A percentile compares a stretch with the other conserved stretches of the same genome.
These are phyloP conservation scores for Archips xylosteana DNA, from an alignment of 2,888 invertebrate genomes.

Conservation along the genomic window DNA sequence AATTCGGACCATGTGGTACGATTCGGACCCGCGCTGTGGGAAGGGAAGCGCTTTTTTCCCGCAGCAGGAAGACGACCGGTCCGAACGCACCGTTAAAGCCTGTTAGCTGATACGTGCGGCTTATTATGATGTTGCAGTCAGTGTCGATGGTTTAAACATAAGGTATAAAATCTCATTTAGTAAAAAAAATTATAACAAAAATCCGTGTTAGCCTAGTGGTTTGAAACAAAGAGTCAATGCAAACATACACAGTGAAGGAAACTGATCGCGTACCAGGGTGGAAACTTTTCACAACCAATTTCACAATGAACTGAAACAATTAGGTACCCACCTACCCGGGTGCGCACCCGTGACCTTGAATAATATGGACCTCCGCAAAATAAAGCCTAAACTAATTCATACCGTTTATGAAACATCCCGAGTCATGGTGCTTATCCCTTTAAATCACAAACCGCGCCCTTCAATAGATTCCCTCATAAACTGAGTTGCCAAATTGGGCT, in stretches of 20 bases:
- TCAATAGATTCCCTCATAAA: conserved; percentile 50
- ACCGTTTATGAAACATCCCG: not conserved
- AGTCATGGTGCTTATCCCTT: not conserved
- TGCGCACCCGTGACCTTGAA: no score
- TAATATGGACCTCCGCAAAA: no score
- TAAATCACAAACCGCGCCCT: conserved; percentile 9
- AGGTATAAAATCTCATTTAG: not conserved
- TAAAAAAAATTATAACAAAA: no score
- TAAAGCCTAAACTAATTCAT: no score
- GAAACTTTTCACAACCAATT: no score
- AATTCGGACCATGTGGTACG: not conserved
- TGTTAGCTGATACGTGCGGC: conserved; percentile 24
- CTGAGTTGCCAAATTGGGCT: conserved; percentile 61
- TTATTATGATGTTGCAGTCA: conserved; percentile 30
- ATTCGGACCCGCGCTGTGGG: conserved; percentile 16
- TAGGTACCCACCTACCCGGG: no score
- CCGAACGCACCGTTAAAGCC: conserved; percentile 38
- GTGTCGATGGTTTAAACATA: not conserved
- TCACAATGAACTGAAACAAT: no score
- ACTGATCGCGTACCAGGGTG: no score
- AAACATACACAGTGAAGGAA: no score
- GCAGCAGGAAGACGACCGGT: conserved; percentile 41
- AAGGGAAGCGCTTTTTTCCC: conserved; percentile 39
- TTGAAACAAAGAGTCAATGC: no score
- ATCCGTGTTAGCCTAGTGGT: no score